Percentiles rank a stretch among this genome's conserved stretches.
Evolutionary conservation across 2,113 vertebrate species (phyloP).

Genomic region (Sander vitreus): DNA sequence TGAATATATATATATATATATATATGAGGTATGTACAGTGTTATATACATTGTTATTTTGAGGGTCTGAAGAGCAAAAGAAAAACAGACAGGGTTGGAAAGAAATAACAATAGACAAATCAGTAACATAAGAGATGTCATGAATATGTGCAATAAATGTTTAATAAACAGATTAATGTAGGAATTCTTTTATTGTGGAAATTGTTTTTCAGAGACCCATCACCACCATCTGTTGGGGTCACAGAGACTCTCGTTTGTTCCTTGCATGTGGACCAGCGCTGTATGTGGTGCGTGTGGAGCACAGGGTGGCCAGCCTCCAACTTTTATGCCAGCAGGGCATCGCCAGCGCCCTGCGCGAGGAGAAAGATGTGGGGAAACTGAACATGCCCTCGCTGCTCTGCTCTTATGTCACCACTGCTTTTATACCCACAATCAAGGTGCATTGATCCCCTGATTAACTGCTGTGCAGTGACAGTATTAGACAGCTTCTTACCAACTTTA

Average conservation of each 20-base stretch:
- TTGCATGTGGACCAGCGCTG: constrained; percentile 93
- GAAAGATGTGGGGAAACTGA: constrained; percentile 95
- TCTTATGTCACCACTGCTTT: constrained; percentile 99
- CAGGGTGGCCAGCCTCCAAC: constrained; percentile 94
- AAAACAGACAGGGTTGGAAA: background rate
- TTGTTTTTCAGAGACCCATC: constrained; percentile 91
- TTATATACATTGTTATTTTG: background rate
- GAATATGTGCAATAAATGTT: background rate
- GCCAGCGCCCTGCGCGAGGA: constrained; percentile 94
- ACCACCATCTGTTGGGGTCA: constrained; percentile 99
- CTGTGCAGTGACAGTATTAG: background rate
- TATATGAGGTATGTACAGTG: background rate
- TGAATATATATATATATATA: no score
- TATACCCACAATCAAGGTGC: constrained; percentile 98
- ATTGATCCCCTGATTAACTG: background rate
- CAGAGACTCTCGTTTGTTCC: constrained; percentile 94
- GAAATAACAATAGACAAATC: background rate
- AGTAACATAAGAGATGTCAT: background rate
- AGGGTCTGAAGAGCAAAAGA: background rate
- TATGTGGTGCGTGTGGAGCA: constrained; percentile 98
- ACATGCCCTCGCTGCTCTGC: constrained; percentile 96
- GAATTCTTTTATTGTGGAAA: constrained; percentile 11
- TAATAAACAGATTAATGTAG: background rate
- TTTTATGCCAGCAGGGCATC: constrained; percentile 96
- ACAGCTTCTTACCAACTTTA: background rate